Evolutionary conservation across 2,113 vertebrate genomes (phyloP).

Genomic region (Clarias batrachus): DNA sequence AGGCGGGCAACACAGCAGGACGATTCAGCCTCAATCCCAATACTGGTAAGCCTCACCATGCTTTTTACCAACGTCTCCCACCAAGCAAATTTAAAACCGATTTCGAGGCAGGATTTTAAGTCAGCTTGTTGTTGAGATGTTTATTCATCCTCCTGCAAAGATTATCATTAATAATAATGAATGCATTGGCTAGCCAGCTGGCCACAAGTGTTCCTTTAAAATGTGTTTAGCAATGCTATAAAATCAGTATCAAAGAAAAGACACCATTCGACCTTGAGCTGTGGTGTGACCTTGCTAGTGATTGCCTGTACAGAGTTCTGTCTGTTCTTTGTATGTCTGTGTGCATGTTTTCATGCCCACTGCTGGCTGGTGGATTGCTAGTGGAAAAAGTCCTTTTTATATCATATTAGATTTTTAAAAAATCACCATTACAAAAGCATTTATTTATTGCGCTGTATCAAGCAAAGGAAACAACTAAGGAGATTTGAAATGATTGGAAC

Average conservation of each 20-base stretch:
- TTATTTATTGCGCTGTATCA: too few relatives aligned
- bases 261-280: neutral
- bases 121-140: neutral
- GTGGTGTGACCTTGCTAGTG: too few relatives aligned
- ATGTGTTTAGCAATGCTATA: neutral
- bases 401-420: neutral
- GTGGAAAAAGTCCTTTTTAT: neutral
- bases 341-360: neutral
- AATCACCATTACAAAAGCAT: too few relatives aligned
- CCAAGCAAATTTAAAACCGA: neutral
- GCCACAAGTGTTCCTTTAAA: neutral
- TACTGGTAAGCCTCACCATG: slow-evolving; percentile 77
- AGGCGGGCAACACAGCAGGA: slow-evolving; percentile 77
- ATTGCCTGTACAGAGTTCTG: neutral
- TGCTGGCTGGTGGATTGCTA: neutral
- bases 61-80: slow-evolving; percentile 14
- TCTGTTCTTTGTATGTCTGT: neutral
- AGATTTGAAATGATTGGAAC: too few relatives aligned
- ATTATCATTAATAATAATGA: neutral
- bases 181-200: neutral
- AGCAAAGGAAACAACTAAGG: too few relatives aligned
- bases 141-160: neutral
- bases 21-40: slow-evolving; percentile 83
- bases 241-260: neutral
- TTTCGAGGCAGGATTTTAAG: neutral